A percentile compares a stretch with the other conserved stretches of the same genome.
Evolutionary conservation across 1,140 invertebrate genomes (phyloP).

Genomic region (Lucilia cuprina): DNA sequence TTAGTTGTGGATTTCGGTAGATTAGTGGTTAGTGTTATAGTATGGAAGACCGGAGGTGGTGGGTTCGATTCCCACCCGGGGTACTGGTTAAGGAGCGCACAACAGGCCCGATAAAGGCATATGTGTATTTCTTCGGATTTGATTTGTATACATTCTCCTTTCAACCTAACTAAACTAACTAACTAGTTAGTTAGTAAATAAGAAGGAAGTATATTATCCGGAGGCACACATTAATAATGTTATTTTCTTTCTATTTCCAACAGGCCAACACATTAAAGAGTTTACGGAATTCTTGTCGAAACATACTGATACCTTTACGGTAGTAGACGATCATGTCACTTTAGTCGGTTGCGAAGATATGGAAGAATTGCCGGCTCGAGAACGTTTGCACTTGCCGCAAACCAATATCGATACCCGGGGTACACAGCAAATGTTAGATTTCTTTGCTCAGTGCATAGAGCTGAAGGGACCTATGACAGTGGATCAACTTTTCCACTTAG

Average conservation of each 20-base stretch:
- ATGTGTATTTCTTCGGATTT: no score
- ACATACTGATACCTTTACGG: constrained; percentile 86
- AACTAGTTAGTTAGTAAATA: no score
- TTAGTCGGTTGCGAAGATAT: constrained; percentile 69
- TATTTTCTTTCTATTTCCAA: not conserved
- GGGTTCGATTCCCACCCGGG: no score
- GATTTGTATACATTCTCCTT: no score
- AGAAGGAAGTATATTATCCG: no score
- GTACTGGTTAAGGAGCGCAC: no score
- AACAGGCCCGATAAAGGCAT: no score
- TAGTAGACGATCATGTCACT: constrained; percentile 84
- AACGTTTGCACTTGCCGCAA: constrained; percentile 71
- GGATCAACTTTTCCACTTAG: constrained; percentile 83
- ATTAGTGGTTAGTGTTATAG: no score
- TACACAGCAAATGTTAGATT: constrained; percentile 78
- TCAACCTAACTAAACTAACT: no score
- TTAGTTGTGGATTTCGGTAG: no score
- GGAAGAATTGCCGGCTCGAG: constrained; percentile 66
- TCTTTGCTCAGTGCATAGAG: constrained; percentile 79
- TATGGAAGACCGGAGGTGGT: no score
- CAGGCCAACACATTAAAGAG: constrained; percentile 89
- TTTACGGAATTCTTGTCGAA: constrained; percentile 89
- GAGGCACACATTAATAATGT: no score
- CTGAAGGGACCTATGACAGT: constrained; percentile 79
- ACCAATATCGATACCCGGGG: constrained; percentile 82